Evolutionary conservation across 2,888 invertebrate species (phyloP).

Genomic region (Ligdia adustata): DNA sequence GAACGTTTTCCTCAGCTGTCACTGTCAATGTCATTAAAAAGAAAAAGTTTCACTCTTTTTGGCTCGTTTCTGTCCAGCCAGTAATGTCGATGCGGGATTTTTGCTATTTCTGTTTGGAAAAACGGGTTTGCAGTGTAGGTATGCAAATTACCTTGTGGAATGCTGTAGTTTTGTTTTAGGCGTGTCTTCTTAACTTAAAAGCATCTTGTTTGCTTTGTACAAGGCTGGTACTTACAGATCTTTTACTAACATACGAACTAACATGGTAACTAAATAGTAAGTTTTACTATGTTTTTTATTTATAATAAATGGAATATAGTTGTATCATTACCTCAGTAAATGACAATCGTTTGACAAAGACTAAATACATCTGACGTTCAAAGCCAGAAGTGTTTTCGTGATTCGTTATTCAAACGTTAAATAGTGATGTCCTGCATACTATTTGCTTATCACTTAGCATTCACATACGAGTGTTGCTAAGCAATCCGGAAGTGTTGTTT

Average conservation of each 20-base stretch:
- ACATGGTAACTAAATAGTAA: too few species aligned
- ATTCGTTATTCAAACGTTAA: too few species aligned
- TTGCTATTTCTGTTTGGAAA: slow-evolving; percentile 32
- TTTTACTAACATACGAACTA: too few species aligned
- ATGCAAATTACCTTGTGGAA: slow-evolving; percentile 35
- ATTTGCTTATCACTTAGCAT: slow-evolving; percentile 26
- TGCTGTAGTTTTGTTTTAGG: slow-evolving; percentile 31
- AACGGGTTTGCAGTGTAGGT: slow-evolving; percentile 33
- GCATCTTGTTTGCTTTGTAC: slow-evolving; percentile 23
- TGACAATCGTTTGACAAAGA: too few species aligned
- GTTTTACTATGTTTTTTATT: too few species aligned
- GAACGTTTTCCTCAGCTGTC: background rate
- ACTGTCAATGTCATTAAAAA: slow-evolving; percentile 11
- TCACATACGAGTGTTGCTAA: slow-evolving; percentile 8
- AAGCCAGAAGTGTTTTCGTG: too few species aligned
- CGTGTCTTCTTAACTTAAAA: slow-evolving; percentile 33
- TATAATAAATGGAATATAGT: too few species aligned
- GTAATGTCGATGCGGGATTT: slow-evolving; percentile 25
- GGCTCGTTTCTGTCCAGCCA: slow-evolving; percentile 3
- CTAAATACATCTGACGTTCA: too few species aligned
- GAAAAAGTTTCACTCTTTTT: slow-evolving; percentile 2
- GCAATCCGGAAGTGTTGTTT: slow-evolving; percentile 39
- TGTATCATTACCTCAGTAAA: too few species aligned
- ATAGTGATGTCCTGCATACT: slow-evolving; percentile 6
- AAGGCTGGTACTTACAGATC: too few species aligned